Conservation (phyloP, 2,797 vertebrate species). For the Darevskia nairensis region DNA sequence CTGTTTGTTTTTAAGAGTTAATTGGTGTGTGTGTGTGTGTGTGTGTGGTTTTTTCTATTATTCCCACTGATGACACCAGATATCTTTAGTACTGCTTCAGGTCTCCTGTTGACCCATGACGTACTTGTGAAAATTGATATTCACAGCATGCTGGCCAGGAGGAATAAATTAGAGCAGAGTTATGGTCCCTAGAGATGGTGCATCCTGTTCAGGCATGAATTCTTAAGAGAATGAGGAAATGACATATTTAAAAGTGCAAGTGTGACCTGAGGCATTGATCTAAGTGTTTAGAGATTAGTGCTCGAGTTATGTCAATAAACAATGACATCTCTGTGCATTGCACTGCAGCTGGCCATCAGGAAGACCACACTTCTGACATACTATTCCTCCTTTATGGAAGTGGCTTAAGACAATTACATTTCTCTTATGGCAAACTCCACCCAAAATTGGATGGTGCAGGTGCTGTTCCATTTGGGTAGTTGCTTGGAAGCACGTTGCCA, state of each 20-base stretch:
- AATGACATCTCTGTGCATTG: not conserved
- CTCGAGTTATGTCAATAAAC: slow-evolving; percentile 19
- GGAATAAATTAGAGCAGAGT: slow-evolving; percentile 55
- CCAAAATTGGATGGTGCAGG: not conserved
- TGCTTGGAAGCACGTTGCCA: not conserved
- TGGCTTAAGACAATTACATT: not conserved
- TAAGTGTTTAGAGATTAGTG: slow-evolving; percentile 28
- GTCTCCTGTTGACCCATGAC: slow-evolving; percentile 29
- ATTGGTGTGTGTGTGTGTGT: not conserved
- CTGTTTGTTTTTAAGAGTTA: not conserved
- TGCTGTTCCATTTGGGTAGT: not conserved
- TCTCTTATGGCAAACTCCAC: not conserved
- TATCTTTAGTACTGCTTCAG: slow-evolving; percentile 6
- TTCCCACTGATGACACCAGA: not conserved
- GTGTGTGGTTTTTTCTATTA: slow-evolving; percentile 9
- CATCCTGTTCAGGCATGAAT: slow-evolving; percentile 46
- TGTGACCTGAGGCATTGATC: slow-evolving; percentile 6
- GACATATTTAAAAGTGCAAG: slow-evolving; percentile 41
- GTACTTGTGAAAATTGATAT: slow-evolving; percentile 62
- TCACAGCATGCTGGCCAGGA: slow-evolving; percentile 47
- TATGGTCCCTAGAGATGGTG: slow-evolving; percentile 44
- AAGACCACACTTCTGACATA: not conserved
- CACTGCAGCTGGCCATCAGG: not conserved
- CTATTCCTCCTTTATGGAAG: not conserved
- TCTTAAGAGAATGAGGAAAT: slow-evolving; percentile 43